Percentiles rank a stretch among this genome's conserved stretches.
phyloP scores from a whole-genome alignment of 2,797 vertebrate genomes.

The Podargus strigoides region DNA sequence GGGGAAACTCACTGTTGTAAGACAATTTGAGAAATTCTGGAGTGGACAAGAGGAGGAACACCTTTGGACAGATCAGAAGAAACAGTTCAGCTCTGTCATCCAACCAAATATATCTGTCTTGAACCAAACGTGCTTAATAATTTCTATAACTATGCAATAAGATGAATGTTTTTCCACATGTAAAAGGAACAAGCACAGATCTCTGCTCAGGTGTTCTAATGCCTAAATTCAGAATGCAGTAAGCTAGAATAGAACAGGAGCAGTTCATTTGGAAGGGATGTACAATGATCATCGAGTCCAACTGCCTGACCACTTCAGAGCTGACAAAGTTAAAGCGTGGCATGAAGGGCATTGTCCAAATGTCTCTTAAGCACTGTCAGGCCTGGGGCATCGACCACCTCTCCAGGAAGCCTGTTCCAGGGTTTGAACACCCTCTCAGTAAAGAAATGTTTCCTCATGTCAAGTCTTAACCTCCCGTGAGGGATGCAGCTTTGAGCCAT shows the following conservation, averaged over 20 bases:
- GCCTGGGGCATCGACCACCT: accelerated
- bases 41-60: neutral
- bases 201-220: neutral
- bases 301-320: neutral
- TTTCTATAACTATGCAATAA: neutral
- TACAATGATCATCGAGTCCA: neutral
- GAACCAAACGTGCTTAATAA: neutral
- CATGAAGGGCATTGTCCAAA: neutral
- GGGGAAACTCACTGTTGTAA: neutral
- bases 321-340: neutral
- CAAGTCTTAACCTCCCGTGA: neutral
- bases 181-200: neutral
- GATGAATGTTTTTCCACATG: neutral
- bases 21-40: neutral
- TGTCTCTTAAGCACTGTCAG: neutral
- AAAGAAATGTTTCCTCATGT: neutral
- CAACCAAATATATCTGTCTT: neutral
- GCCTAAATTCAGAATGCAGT: neutral
- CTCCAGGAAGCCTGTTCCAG: neutral
- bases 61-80: neutral
- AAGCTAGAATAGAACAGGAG: neutral
- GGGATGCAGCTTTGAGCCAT: neutral
- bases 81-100: neutral
- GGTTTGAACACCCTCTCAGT: neutral
- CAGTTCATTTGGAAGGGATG: neutral